A percentile compares a stretch with the other conserved stretches of the same genome.
Conservation (phyloP, 2,888 invertebrate species). For the Horisme vitalbata region DNA sequence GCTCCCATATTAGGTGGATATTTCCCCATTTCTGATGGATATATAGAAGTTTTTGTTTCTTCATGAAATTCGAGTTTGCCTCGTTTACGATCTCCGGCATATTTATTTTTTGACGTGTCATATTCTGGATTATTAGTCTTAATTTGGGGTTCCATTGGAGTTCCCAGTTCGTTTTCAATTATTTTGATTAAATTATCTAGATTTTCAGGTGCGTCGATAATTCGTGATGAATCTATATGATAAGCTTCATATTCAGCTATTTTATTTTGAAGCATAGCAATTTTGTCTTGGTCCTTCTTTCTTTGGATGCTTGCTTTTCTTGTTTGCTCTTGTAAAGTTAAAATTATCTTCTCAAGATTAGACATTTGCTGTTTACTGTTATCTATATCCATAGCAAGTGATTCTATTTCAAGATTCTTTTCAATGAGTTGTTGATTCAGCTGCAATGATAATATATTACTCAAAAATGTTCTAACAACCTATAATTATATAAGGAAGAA, state of each 20-base stretch:
- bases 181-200: constrained; percentile 67
- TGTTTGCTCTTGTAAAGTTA: constrained; percentile 64
- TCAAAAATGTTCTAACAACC: too few species aligned
- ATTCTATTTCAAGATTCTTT: constrained; percentile 63
- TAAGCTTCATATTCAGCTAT: constrained; percentile 50
- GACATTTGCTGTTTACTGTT: constrained; percentile 56
- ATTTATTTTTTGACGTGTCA: constrained; percentile 33
- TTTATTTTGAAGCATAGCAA: constrained; percentile 52
- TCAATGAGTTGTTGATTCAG: constrained; percentile 54
- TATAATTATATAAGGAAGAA: too few species aligned
- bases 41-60: constrained; percentile 28
- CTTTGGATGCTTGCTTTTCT: constrained; percentile 49
- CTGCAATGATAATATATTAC: constrained; percentile 39
- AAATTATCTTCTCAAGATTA: constrained; percentile 67
- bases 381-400: constrained; percentile 51
- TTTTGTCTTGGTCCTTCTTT: constrained; percentile 58
- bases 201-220: constrained; percentile 52
- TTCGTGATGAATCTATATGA: constrained; percentile 42
- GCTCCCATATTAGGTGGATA: constrained; percentile 50
- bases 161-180: constrained; percentile 66
- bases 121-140: constrained; percentile 34
- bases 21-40: constrained; percentile 39
- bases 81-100: constrained; percentile 33
- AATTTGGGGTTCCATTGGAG: constrained; percentile 42
- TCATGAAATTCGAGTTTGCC: constrained; percentile 37